Conservation (phyloP, 2,797 vertebrate species). For the Vespertilio murinus region DNA sequence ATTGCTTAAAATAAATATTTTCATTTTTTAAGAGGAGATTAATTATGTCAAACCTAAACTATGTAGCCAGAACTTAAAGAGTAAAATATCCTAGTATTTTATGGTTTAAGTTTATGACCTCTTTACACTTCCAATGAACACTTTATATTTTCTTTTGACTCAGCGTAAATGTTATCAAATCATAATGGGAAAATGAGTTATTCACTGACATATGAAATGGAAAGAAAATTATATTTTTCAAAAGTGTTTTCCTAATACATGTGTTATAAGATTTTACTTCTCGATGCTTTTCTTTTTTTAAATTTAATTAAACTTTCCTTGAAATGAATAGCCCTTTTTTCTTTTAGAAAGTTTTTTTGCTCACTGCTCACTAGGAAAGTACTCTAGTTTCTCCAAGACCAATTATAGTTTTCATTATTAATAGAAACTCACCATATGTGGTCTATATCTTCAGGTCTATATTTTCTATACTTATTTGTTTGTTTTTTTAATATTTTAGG, state of each 20-base stretch:
- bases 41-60: slow-evolving; percentile 59
- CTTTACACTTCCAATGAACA: slow-evolving; percentile 61
- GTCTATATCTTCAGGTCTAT: neutral
- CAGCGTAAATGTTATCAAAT: slow-evolving; percentile 57
- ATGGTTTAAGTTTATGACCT: slow-evolving; percentile 60
- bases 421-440: neutral
- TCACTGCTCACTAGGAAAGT: neutral
- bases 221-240: slow-evolving; percentile 35
- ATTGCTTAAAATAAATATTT: slow-evolving; percentile 61
- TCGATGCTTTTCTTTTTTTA: neutral
- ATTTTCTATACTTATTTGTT: neutral
- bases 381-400: neutral
- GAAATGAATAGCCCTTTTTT: slow-evolving; percentile 43
- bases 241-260: slow-evolving; percentile 45
- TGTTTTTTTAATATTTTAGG: neutral
- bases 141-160: slow-evolving; percentile 72
- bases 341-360: slow-evolving; percentile 28
- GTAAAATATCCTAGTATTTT: slow-evolving; percentile 55
- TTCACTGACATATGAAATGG: slow-evolving; percentile 51
- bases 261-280: slow-evolving; percentile 48
- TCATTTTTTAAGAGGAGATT: slow-evolving; percentile 52
- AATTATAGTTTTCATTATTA: neutral
- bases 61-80: slow-evolving; percentile 38
- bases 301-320: slow-evolving; percentile 62
- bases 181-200: slow-evolving; percentile 72